Base-by-base conservation (phyloP, 2,797 vertebrate genomes). In the Thalassophryne amazonica region DNA sequence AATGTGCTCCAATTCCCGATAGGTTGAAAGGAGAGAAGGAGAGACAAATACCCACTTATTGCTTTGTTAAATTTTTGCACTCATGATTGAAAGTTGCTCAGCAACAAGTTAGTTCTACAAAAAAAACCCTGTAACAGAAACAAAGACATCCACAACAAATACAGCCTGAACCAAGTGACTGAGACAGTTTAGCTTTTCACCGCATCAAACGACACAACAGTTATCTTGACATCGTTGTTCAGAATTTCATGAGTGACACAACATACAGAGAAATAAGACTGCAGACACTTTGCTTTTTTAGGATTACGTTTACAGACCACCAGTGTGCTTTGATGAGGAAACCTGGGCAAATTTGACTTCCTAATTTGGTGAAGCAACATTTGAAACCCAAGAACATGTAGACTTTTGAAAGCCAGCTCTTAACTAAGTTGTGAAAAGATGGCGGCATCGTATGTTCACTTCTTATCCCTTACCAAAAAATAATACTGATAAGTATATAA, bases 1-100 rank as follows among this genome's bases (percentile, higher is more conserved):
- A 39, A 67, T 68, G 69, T 78, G 71, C 79, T 86, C 80, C 54
- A 2, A 46, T 74, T 81, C 76, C 74, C 59, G 67, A 49, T 59
- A 56, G 50, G 68, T 69, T 65, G 66, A 50, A 24, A 66, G 64
- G 76, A 68, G 64, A 81, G 76, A 80, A 65, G 56, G 71, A 79
- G 57, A 86, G 61, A 83, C 71, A 79, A 75, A 80, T 71, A 74
- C 68, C 63, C 61, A 84, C 73, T 91, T 92, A 91, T 92, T 91
- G 91, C 91, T 92, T 89, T 81, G 73, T 84, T 87, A 78, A 85
- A 76, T 74, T 89, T 86, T 89, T 89, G 86, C 87, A 85, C 87
- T 84, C 74, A 55, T 59, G 40, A 76, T 78, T 77, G 65, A 81
- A 76, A 54, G 84, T 81, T 83, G 81, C 73, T 61, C 53, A 49